A percentile compares a stretch with the other conserved stretches of the same genome.
phyloP scores from a whole-genome alignment of 2,888 invertebrate species.

The Metopia argyrocephala region DNA sequence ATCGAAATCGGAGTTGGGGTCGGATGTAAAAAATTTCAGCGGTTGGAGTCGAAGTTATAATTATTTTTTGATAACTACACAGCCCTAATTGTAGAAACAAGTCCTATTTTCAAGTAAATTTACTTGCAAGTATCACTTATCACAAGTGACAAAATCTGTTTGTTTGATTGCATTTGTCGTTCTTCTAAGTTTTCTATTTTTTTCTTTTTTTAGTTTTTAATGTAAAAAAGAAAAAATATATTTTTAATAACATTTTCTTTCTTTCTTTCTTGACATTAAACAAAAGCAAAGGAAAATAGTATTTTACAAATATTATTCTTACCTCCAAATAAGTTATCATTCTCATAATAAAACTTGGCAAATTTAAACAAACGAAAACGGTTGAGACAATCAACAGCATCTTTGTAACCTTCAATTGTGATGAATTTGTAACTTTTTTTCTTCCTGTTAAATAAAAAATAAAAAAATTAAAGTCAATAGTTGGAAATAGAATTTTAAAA shows the following conservation, averaged over 20 bases:
- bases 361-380: conserved; percentile 87
- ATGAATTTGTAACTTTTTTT: conserved; percentile 78
- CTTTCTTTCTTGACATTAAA: neutral
- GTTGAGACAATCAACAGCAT: conserved; percentile 91
- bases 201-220: too few relatives aligned
- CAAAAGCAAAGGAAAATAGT: neutral
- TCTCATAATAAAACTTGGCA: conserved; percentile 87
- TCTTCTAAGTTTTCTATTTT: too few relatives aligned
- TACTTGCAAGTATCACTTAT: too few relatives aligned
- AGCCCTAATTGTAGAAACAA: too few relatives aligned
- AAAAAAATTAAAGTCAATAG: neutral
- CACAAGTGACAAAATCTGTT: neutral
- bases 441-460: conserved; percentile 74
- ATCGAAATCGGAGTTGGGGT: too few relatives aligned
- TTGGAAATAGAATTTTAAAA: neutral
- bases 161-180: too few relatives aligned
- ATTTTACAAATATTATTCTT: conserved; percentile 69
- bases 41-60: too few relatives aligned
- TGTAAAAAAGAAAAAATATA: neutral
- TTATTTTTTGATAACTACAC: too few relatives aligned
- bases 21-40: too few relatives aligned
- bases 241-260: neutral
- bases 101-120: too few relatives aligned
- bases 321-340: conserved; percentile 82
- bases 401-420: conserved; percentile 86